phyloP scores from a whole-genome alignment of 1,140 invertebrate species.

The Pentalonia nigronervosa region DNA sequence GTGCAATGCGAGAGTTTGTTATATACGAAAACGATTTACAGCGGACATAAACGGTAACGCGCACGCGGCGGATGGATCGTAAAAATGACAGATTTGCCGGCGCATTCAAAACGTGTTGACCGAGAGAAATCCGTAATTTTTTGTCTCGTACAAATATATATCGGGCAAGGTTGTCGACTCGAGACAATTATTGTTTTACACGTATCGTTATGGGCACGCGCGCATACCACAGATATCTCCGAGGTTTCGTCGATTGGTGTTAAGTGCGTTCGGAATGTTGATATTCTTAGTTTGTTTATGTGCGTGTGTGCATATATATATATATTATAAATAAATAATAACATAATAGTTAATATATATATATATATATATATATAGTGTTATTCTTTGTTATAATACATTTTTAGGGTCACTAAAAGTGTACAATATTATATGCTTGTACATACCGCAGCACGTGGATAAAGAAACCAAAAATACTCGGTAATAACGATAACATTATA shows the following conservation, averaged over 20 bases:
- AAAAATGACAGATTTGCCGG: conserved; percentile 5
- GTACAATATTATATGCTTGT: background rate
- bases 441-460: background rate
- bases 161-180: conserved; percentile 13
- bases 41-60: background rate
- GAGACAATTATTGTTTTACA: conserved; percentile 1
- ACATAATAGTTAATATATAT: background rate
- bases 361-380: background rate
- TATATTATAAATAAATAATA: conserved; percentile 4
- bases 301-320: background rate
- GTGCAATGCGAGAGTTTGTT: background rate
- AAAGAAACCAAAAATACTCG: background rate
- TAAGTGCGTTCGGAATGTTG: conserved; percentile 5
- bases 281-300: background rate
- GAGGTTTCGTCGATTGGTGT: background rate
- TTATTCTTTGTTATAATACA: background rate
- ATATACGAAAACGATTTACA: background rate
- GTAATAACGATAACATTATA: background rate
- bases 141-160: background rate
- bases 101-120: background rate
- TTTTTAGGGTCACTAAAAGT: background rate
- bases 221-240: conserved; percentile 19
- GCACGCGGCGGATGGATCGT: background rate
- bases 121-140: background rate
- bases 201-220: background rate